Evolutionary conservation across 2,797 vertebrate species (phyloP), one percentile per base, ranked within the genome.

Genomic region (Brachyrhaphis roseni): DNA sequence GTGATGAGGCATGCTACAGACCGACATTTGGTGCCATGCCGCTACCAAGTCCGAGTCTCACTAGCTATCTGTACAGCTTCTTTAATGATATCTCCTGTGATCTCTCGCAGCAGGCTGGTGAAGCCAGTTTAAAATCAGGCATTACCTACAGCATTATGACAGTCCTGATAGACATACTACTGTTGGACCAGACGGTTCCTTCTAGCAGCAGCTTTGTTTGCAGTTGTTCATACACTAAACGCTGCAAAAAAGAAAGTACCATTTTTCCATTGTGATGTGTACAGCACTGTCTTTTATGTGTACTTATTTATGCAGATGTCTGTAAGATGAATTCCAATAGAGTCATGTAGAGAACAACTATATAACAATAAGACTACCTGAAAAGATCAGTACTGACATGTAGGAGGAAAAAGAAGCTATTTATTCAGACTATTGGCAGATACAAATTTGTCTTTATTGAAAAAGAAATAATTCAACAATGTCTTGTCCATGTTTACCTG

Each of bases 281-380:
- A 95, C 91, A 96, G 95, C 95, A 96, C 95, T 94, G 92, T 95
- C 90, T 91, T 93, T 85, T 93, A 90, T 92, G 91, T 92, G 91
- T 95, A 92, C 93, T 95, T 96, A 95, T 95, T 94, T 95, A 93
- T 94, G 92, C 94, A 94, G 90, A 94, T 95, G 91, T 95, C 89
- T 94, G 87, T 64, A 77, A 80, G 77, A 77, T 87, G 47, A 93
- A 90, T 89, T 93, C 89, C 90, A 91, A 92, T 92, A 94, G 91
- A 88, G 84, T 93, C 80, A 85, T 91, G 83, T 94, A 94, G 91
- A 93, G 93, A 92, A 95, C 76, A 89, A 84, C 74, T 95, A 91
- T 95, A 94, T 92, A 88, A 91, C 84, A 87, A 91, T 91, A 92
- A 93, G 89, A 91, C 80, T 95, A 93, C 95, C 93, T 94, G 90